Evolutionary conservation across 2,113 vertebrate genomes (phyloP), one percentile per base, ranked within the genome.

Genomic region (Oxyruncus cristatus): DNA sequence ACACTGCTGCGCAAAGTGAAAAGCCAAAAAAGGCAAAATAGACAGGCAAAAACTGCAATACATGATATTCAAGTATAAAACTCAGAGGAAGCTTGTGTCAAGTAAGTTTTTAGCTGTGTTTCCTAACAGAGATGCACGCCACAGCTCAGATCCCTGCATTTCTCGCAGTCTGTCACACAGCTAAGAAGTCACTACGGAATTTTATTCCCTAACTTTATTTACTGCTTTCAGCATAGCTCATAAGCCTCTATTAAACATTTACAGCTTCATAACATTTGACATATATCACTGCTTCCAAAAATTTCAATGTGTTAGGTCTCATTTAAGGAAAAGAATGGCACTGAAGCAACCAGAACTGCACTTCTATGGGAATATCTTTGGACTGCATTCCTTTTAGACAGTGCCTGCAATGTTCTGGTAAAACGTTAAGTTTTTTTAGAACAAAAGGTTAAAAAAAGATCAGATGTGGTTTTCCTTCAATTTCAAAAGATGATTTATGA

Each of bases 211-310:
- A 66, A 82, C 26, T 92, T 86, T 62, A 56, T 73, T 93, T 49
- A 82, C 14, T 66, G 85, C 61, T 93, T 90, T 96, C 91, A 83
- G 84, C 18, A 86, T 33, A 90, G 37, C 47, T 93, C 66, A 12
- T 23, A 72, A 84, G 23, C 37, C 53, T 49, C 30, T 80, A n/a
- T 32, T 55, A 68, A 90, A 81, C 39, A 87, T 66, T 41, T 46
- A 42, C 33, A 78, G n/a, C 58, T 84, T 85, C 56, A 11, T 55
- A 92, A 67, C 61, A 78, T 28, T 28, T 42, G 30, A 49, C 1
- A 0, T 27, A 7, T 35, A 77, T 22, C 37, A 30, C 11, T 30
- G 35, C 23, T 86, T 78, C 35, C 33, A 22, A 85, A 76, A 59
- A 70, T 37, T 47, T 59, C 21, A 39, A n/a, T 1, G 0, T 39